Evolutionary conservation across 2,888 invertebrate genomes (phyloP).

Genomic region (Drosophila sordidapex): DNA sequence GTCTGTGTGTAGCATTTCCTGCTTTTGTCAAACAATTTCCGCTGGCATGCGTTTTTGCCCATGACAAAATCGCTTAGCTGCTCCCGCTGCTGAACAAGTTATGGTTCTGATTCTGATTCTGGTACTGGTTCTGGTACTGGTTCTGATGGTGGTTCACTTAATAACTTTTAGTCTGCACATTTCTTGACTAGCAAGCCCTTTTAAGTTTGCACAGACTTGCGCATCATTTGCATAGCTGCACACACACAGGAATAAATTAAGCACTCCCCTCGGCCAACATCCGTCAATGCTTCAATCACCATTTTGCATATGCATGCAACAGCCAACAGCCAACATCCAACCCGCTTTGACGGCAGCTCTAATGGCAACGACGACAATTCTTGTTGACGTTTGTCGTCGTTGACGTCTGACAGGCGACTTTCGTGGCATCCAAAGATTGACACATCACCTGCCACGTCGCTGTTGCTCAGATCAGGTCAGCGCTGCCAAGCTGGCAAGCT

Average conservation of each 20-base stretch:
- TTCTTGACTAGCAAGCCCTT: constrained; percentile 41
- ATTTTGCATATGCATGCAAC: neutral
- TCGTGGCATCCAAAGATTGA: constrained; percentile 51
- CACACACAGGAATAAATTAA: constrained; percentile 6
- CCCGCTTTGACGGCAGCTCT: constrained; percentile 43
- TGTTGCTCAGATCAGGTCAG: constrained; percentile 34
- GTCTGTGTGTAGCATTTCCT: constrained; percentile 61
- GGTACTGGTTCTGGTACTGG: constrained; percentile 1
- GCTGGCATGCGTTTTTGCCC: constrained; percentile 43
- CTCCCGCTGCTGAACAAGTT: constrained; percentile 1
- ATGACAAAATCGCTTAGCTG: constrained; percentile 30
- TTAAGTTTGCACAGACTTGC: constrained; percentile 42
- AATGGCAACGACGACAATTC: constrained; percentile 39
- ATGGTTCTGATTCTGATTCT: neutral
- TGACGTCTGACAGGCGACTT: constrained; percentile 38
- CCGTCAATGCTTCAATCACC: neutral
- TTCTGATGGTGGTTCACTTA: constrained; percentile 8
- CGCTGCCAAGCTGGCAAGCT: constrained; percentile 10
- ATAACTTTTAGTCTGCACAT: constrained; percentile 9
- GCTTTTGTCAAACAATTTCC: constrained; percentile 78
- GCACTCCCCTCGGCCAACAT: neutral
- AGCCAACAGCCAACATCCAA: neutral
- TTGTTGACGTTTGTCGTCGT: constrained; percentile 55
- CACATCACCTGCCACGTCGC: constrained; percentile 56
- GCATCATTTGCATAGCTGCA: constrained; percentile 53